Percentiles rank a stretch among this genome's conserved stretches.
Conservation (phyloP, 1,140 invertebrate genomes). For the Pemphigus obesinymphae region DNA sequence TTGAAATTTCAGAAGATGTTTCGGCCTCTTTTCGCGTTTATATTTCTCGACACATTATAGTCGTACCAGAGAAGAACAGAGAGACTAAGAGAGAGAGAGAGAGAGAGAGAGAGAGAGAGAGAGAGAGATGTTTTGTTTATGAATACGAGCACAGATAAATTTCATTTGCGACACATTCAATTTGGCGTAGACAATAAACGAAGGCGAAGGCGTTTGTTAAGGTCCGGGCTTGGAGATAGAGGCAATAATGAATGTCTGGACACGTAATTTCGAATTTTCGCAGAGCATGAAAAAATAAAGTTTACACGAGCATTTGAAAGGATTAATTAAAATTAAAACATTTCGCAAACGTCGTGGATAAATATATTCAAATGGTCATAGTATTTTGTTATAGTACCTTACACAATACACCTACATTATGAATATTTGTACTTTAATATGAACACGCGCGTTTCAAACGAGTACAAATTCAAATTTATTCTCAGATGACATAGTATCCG, state of each 20-base stretch:
- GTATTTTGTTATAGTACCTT: too few species aligned
- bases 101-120: neutral
- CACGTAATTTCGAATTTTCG: neutral
- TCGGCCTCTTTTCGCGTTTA: neutral
- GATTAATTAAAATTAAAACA: constrained; percentile 2
- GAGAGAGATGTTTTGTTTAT: constrained; percentile 12
- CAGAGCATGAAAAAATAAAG: neutral
- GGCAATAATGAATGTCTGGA: neutral
- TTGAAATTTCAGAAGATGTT: neutral
- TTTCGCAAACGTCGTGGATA: neutral
- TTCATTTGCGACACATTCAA: constrained; percentile 32
- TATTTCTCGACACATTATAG: neutral
- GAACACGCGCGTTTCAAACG: too few species aligned
- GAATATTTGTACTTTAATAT: too few species aligned
- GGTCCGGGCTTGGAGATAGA: neutral
- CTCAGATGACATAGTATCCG: too few species aligned
- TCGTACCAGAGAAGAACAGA: too few species aligned
- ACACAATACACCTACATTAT: too few species aligned
- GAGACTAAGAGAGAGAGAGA: neutral
- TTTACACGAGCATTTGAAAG: neutral
- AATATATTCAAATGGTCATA: neutral
- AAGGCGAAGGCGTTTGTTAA: neutral
- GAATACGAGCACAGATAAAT: constrained; percentile 26
- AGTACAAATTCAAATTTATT: too few species aligned
- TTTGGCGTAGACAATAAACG: constrained; percentile 12